Base-by-base conservation (phyloP, 2,113 vertebrate species). In the Eubucco bourcierii region DNA sequence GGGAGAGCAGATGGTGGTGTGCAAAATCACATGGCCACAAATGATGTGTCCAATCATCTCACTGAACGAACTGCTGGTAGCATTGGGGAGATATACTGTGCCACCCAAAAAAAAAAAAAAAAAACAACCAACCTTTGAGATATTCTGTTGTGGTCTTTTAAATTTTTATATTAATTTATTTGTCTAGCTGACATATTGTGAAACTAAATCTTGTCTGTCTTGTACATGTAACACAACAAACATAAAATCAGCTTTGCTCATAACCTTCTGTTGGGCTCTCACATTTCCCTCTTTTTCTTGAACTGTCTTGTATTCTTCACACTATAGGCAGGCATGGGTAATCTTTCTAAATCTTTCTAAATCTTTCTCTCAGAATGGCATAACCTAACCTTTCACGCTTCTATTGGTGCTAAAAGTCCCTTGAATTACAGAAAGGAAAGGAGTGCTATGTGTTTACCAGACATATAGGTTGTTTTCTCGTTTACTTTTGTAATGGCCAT, bases 1-100 rank as follows among this genome's bases (percentile, higher is more conserved):
- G 24, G 50, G 53, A 25, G 10, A 10, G 39, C 19, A 29, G 47
- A 23, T 0, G 0, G 4, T 7, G 25, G 6, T 63, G 15, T 34
- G 41, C 14, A 53, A 72, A 80, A 37, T 12, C 33, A 18, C 15
- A 4, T 9, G 9, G 9, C 9, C 14, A 19, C 1, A 4, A 61
- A 59, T 16, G n/a, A 4, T 63, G 10, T 56, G 19, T 10, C 12
- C 12, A 64, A 8, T 6, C 10, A 29, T 46, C 21, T 31, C 25
- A 31, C n/a, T 41, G 34, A 52, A 44, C 7, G 71, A 64, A 33
- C 9, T 41, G 15, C 23, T 75, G 10, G 21, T 41, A 39, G 46
- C 23, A 31, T 15, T 24, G 68, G 46, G 0, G 2, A 8, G 27
- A 55, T 23, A 47, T 52, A 50, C 15, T 14, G 7, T 17, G 10